phyloP scores from a whole-genome alignment of 2,888 invertebrate species.

The Hypselothyrea guttata region DNA sequence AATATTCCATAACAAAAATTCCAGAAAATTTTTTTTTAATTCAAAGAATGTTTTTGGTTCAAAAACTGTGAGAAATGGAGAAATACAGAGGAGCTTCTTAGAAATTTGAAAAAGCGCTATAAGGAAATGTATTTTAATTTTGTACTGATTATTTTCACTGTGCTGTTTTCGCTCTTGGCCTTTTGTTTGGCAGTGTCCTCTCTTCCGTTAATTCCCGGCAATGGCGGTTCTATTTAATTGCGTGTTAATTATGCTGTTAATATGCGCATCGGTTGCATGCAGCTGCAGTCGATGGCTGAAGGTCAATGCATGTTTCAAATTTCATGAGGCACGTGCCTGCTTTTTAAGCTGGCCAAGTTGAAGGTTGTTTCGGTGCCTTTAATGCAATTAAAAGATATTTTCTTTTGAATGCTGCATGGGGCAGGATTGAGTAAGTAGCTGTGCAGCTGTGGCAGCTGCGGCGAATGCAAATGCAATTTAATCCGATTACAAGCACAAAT shows the following conservation, averaged over 20 bases:
- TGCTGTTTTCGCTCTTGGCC: too few species aligned
- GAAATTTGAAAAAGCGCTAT: too few species aligned
- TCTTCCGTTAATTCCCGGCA: too few species aligned
- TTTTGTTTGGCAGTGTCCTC: too few species aligned
- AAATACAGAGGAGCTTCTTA: too few species aligned
- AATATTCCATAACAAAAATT: too few species aligned
- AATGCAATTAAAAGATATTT: constrained; percentile 26
- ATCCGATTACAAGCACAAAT: constrained; percentile 65
- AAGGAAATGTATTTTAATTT: too few species aligned
- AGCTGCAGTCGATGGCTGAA: constrained; percentile 32
- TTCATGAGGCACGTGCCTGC: background rate
- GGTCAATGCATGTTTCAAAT: constrained; percentile 23
- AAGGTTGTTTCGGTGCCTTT: constrained; percentile 15
- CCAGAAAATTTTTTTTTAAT: too few species aligned
- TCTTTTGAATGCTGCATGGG: constrained; percentile 3
- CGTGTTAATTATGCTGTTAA: constrained; percentile 46
- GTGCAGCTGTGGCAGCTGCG: constrained; percentile 12
- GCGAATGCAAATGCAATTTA: constrained; percentile 50
- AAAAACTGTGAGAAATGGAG: too few species aligned
- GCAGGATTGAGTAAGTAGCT: background rate
- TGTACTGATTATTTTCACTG: too few species aligned
- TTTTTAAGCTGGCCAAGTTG: constrained; percentile 15
- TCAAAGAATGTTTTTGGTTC: too few species aligned
- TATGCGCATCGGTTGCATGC: constrained; percentile 35
- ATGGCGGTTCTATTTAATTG: constrained; percentile 34